A percentile compares a stretch with the other conserved stretches of the same genome.
Evolutionary conservation across 2,888 invertebrate species (phyloP).

Genomic region (Bellardia bayeri): DNA sequence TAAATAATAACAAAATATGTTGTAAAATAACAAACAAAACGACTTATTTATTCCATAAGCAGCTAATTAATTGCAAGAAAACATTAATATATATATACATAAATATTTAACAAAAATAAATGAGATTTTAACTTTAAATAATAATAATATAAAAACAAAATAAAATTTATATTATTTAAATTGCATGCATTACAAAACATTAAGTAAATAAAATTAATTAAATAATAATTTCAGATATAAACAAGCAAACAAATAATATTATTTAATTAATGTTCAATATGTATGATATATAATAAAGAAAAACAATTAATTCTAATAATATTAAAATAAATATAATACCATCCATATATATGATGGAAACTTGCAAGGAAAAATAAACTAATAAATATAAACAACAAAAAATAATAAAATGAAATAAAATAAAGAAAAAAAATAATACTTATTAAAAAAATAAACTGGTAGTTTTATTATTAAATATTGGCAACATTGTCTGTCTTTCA

Average conservation of each 20-base stretch:
- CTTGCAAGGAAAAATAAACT: conserved; percentile 69
- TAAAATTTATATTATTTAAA: conserved; percentile 58
- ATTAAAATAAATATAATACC: conserved; percentile 49
- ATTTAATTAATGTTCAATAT: conserved; percentile 69
- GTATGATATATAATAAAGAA: conserved; percentile 67
- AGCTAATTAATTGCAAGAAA: conserved; percentile 54
- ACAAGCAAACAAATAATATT: conserved; percentile 13
- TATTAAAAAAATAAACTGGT: conserved; percentile 44
- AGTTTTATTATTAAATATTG: conserved; percentile 2
- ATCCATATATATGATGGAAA: conserved; percentile 65
- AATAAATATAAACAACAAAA: conserved; percentile 55
- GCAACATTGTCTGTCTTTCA: not conserved
- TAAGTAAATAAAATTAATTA: conserved; percentile 47
- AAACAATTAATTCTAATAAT: conserved; percentile 51
- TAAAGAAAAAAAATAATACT: conserved; percentile 56
- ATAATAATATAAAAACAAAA: conserved; percentile 30
- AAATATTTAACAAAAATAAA: conserved; percentile 35
- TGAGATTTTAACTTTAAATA: conserved; percentile 64
- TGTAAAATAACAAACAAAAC: conserved; percentile 61
- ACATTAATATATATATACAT: conserved; percentile 12
- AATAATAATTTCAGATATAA: conserved; percentile 53
- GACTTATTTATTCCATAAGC: conserved; percentile 68
- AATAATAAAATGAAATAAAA: conserved; percentile 33
- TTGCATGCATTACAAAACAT: conserved; percentile 68
- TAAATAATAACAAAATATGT: conserved; percentile 46